Conservation (phyloP, 2,888 invertebrate species). For the Agrochola lota region DNA sequence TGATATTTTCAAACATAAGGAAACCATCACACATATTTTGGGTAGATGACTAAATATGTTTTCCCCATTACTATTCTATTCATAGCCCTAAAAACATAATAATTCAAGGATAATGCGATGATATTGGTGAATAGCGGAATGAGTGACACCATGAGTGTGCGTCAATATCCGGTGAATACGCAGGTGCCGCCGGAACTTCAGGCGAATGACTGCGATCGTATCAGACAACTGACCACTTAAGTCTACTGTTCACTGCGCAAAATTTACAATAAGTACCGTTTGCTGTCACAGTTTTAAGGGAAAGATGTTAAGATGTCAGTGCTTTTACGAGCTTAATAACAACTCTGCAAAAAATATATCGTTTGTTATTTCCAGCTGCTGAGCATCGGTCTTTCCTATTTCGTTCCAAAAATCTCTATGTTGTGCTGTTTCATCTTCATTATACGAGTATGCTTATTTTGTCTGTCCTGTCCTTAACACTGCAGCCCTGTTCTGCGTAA, state of each 20-base stretch:
- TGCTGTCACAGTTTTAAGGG: slow-evolving; percentile 39
- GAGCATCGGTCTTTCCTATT: not conserved
- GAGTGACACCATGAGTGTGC: slow-evolving; percentile 68
- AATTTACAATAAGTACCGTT: slow-evolving; percentile 69
- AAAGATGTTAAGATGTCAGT: slow-evolving; percentile 20
- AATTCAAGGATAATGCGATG: slow-evolving; percentile 31
- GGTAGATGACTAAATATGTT: not conserved
- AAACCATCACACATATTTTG: not conserved
- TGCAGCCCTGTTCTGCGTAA: slow-evolving; percentile 54
- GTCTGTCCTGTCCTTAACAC: slow-evolving; percentile 10
- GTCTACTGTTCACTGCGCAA: slow-evolving; percentile 71
- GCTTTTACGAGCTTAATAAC: slow-evolving; percentile 11
- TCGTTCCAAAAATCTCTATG: no score
- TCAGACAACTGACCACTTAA: slow-evolving; percentile 69
- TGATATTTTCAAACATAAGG: not conserved
- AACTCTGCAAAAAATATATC: not conserved
- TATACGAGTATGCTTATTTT: not conserved
- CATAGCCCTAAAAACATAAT: slow-evolving; percentile 1
- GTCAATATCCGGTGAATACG: slow-evolving; percentile 76
- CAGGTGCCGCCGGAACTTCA: slow-evolving; percentile 79
- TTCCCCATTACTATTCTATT: slow-evolving; percentile 7
- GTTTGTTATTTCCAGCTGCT: not conserved
- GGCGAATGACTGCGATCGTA: slow-evolving; percentile 78
- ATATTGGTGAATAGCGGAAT: slow-evolving; percentile 55
- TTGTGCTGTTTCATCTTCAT: not conserved